Base-by-base conservation (phyloP, 2,797 vertebrate species). In the Pseudopleuronectes americanus region DNA sequence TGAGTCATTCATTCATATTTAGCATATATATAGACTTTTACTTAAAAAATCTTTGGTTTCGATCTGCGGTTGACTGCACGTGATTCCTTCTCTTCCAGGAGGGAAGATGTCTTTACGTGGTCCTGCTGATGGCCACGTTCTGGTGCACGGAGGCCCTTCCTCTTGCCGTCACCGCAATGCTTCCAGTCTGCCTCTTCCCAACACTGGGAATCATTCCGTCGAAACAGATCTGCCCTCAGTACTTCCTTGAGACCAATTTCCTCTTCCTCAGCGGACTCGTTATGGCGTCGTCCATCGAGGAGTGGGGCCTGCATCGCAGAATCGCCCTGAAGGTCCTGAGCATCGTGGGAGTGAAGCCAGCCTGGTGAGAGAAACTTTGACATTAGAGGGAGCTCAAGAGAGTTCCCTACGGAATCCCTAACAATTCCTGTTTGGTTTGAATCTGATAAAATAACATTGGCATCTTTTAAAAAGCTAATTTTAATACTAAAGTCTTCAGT, bases 111-210 rank as follows among this genome's bases (percentile, higher is more conserved):
- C 95, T 99, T 54, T 99, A 95, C 0, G 95, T 99, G 88, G 95
- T 99, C 82, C 82, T 98, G 73, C 88, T 99, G 87, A 99, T 99
- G 97, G 97, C 97, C 0, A 63, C 94, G 58, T 99, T 95, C 57
- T 99, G 98, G 98, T 99, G 98, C 91, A 97, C 97, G 0, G 98
- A 99, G 90, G 96, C 98, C 0, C 94, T 99, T 51, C 98, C 98
- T 13, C 91, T 99, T 86, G 96, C 98, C 0, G 95, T 99, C 85
- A 99, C 98, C 0, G 96, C 97, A 3, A 92, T 99, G 91, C 94
- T 99, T 58, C 98, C 98, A 2, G 94, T 99, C 48, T 92, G 97
- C 87, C 95, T 99, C 64, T 99, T 99, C 66, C 97, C 98, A 19
- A 97, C 96, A 53, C 68, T 98, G 90, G 97, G 97, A 13, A 91